Evolutionary conservation across 2,888 invertebrate species (phyloP), one percentile per base, ranked within the genome.

Genomic region (Syrphus vitripennis): DNA sequence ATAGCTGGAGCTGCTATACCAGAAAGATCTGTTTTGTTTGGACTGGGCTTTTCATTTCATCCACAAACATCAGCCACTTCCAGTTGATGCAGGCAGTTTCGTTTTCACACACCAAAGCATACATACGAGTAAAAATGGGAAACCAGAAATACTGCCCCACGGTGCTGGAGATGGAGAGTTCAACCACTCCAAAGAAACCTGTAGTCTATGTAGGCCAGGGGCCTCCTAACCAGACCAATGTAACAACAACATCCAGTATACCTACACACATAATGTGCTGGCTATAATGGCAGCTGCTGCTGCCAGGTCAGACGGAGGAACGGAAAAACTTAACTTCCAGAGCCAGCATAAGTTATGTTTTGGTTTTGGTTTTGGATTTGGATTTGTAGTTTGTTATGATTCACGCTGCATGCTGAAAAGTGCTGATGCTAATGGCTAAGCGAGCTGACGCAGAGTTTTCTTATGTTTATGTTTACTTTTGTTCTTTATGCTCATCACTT

Each of bases 81-180:
- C 84, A 81, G 84, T 81, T 84, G n/a, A n/a, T n/a, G n/a, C n/a
- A n/a, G n/a, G 76, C 84, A 81, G 84, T 81, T 84, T 84, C 76
- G 57, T 81, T 77, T 75, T 45, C 75, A 70, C 40, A 80, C 42
- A 55, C 12, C 34, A 65, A 6, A 31, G 37, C 14, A 37, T 59
- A 37, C 55, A 31, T 10, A 10, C n/a, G 1, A 1, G 14, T 31
- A 9, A 5, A 19, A 65, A 19, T 34, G n/a, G 42, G 67, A 84
- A 86, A 86, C 84, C 84, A 81, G 84, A 86, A 81, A 80, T 70
- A 59, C 75, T 45, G 59, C 45, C 50, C 50, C 61, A 45, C 14
- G 61, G 69, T 65, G 65, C 63, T 67, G 61, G 78, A 53, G 61
- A 78, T 75, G 65, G 83, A 84, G 83, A 84, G 83, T 84, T 84